Conservation (phyloP, 2,888 invertebrate genomes). For the Tinea trinotella region DNA sequence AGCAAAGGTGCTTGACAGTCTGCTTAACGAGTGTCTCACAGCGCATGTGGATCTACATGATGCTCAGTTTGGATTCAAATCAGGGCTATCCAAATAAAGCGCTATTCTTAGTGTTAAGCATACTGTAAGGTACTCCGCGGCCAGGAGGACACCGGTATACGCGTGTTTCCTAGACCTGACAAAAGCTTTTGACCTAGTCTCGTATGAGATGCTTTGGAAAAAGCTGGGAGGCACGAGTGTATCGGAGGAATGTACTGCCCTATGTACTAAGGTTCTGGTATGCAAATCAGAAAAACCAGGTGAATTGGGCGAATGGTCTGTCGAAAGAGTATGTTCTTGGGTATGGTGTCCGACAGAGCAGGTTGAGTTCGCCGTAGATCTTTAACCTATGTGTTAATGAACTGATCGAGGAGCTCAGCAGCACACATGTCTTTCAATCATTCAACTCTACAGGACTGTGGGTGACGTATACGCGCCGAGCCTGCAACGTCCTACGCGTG, state of each 20-base stretch:
- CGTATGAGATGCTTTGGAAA: slow-evolving; percentile 20
- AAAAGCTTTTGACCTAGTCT: slow-evolving; percentile 21
- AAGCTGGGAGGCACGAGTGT: slow-evolving; percentile 17
- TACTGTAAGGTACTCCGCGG: not conserved
- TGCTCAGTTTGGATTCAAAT: not conserved
- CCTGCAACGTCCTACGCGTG: too few relatives aligned
- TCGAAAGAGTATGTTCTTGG: not conserved
- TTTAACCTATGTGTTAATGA: not conserved
- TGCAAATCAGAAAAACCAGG: not conserved
- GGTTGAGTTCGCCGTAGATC: not conserved
- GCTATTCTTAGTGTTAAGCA: not conserved
- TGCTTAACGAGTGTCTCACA: not conserved
- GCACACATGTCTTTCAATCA: not conserved
- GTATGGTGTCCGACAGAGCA: not conserved
- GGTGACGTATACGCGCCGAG: too few relatives aligned
- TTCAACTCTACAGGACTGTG: too few relatives aligned
- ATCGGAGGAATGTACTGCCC: not conserved
- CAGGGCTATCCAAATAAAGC: not conserved
- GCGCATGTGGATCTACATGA: not conserved
- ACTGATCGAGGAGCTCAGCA: not conserved
- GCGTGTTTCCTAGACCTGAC: slow-evolving; percentile 21
- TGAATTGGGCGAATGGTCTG: not conserved
- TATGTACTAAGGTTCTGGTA: not conserved
- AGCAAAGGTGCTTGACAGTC: not conserved
- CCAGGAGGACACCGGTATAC: not conserved